Base-by-base conservation (phyloP, 2,113 vertebrate species). In the Gallinago paraguaiae region DNA sequence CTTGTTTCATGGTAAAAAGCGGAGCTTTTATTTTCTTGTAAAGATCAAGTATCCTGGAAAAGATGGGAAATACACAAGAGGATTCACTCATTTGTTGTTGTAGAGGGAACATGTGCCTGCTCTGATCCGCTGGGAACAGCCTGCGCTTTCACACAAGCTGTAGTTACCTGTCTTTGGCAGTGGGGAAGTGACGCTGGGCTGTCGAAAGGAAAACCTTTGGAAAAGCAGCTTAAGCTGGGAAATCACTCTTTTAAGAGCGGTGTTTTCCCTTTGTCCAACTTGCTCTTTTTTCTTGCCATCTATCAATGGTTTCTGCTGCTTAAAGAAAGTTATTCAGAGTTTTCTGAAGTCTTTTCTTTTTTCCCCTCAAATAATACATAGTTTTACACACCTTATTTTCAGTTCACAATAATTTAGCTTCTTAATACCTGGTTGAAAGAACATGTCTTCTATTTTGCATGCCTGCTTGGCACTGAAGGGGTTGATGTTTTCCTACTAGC, bases 361-460 rank as follows among this genome's bases (percentile, higher is more conserved):
- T 85, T 12, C n/a, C 25, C 33, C 25, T 69, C 63, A 41, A 64
- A 35, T 17, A 81, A 56, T 22, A 33, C 15, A 25, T 4, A 18
- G 7, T 33, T 82, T 61, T 68, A 45, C 20, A 43, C 48, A 41
- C 11, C 18, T 3, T 3, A 31, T 64, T 56, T 76, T 86, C 57
- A 35, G 30, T 39, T 81, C 16, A 30, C 23, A 27, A 0, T 67
- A 51, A 39, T 18, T 30, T 23, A 57, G 12, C 53, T n/a, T 59
- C 17, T 33, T 64, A 45, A 33, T 46, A 50, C 11, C 17, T 31
- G 28, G 4, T 37, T 87, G 50, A 50, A 67, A 56, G 35, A 61
- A 37, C 4, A 0, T 6, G 4, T 33, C 20, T 43, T 50, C 28
- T 45, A 0, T 33, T 23, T 22, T n/a, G 10, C 4, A 0, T 48